phyloP scores from a whole-genome alignment of 2,888 invertebrate species.

The Leptogaster cylindrica region DNA sequence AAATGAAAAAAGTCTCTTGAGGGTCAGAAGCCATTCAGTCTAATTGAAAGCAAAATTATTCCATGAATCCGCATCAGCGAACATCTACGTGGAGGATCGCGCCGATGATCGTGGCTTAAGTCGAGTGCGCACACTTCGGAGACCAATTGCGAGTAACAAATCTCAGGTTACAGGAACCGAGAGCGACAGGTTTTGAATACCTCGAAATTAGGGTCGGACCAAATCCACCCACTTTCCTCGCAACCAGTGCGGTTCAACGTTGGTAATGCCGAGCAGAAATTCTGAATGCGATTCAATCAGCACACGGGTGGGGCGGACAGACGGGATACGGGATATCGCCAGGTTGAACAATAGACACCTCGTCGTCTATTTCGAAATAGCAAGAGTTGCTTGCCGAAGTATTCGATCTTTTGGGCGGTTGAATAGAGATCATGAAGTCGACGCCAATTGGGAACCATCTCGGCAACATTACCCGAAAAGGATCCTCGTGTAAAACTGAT shows the following conservation, averaged over 20 bases:
- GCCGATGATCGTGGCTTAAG: no score
- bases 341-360: no score
- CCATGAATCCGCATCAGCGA: background rate
- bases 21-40: no score
- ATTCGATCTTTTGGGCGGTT: no score
- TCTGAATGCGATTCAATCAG: background rate
- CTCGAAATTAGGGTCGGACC: constrained; percentile 28
- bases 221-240: constrained; percentile 30
- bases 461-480: no score
- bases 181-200: constrained; percentile 31
- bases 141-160: constrained; percentile 3
- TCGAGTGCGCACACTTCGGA: background rate
- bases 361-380: no score
- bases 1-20: no score
- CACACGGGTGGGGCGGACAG: background rate
- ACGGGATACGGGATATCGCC: no score
- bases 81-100: no score
- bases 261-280: background rate
- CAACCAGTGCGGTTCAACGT: constrained; percentile 1
- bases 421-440: no score
- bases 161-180: constrained; percentile 26
- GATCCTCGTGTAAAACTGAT: background rate
- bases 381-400: no score
- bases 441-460: no score
- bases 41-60: background rate